phyloP scores from a whole-genome alignment of 2,888 invertebrate species.

The Hydrotaea diabolus region DNA sequence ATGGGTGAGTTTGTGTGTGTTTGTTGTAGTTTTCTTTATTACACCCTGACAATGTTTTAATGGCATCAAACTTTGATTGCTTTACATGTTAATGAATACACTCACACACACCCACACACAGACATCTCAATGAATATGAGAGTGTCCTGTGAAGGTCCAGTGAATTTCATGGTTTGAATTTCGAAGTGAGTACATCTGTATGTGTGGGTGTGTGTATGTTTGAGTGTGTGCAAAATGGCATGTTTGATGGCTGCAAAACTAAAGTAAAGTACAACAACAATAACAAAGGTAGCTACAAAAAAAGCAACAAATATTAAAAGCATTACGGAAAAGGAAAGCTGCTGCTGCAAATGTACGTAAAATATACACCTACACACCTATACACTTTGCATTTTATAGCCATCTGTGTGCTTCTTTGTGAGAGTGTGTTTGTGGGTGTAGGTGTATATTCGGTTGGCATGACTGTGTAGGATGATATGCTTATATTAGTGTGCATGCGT shows the following conservation, averaged over 20 bases:
- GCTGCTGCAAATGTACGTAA: neutral
- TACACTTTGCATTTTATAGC: neutral
- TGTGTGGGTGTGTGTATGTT: neutral
- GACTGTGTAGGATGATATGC: neutral
- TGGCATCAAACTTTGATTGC: slow-evolving; percentile 42
- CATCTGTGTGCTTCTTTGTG: neutral
- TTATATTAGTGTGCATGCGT: neutral
- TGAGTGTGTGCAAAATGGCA: neutral
- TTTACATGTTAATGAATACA: slow-evolving; percentile 25
- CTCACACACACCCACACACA: neutral
- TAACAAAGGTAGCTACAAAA: neutral
- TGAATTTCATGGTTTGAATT: slow-evolving; percentile 1
- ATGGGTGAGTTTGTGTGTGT: neutral
- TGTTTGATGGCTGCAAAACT: slow-evolving; percentile 15
- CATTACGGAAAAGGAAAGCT: slow-evolving; percentile 3
- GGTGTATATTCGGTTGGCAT: slow-evolving; percentile 6
- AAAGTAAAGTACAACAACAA: slow-evolving; percentile 2
- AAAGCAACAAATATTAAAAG: slow-evolving; percentile 11
- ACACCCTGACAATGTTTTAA: slow-evolving; percentile 43
- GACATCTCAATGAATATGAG: neutral
- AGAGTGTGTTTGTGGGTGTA: neutral
- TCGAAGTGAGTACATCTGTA: neutral
- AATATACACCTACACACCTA: neutral
- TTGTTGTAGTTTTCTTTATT: slow-evolving; percentile 19
- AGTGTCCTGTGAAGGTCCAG: slow-evolving; percentile 6